Evolutionary conservation across 1,140 invertebrate genomes (phyloP).

Genomic region (Pentalonia nigronervosa): DNA sequence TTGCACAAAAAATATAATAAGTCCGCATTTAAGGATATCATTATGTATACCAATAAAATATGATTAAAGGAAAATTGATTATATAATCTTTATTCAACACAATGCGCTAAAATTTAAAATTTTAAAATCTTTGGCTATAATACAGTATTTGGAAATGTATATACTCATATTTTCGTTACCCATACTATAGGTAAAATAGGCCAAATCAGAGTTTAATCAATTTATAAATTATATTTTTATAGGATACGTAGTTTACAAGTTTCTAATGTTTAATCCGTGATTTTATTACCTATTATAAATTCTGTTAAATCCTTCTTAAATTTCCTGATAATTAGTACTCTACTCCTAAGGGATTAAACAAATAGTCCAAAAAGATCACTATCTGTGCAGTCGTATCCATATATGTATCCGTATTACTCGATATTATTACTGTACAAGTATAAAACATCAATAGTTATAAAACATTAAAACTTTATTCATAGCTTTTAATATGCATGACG

Average conservation of each 20-base stretch:
- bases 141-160: neutral
- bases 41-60: neutral
- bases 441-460: neutral
- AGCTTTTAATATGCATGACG: neutral
- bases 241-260: neutral
- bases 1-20: neutral
- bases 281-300: neutral
- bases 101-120: neutral
- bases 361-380: neutral
- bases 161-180: neutral
- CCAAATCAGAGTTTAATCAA: neutral
- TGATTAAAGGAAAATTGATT: neutral
- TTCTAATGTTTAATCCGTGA: neutral
- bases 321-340: neutral
- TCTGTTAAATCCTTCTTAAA: neutral
- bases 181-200: neutral
- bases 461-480: constrained; percentile 4
- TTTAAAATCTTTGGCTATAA: too few species aligned
- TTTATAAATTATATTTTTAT: neutral
- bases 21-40: neutral
- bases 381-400: neutral
- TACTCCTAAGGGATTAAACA: neutral
- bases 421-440: neutral
- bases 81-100: neutral
- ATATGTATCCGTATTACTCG: neutral